Evolutionary conservation across 2,888 invertebrate species (phyloP), one percentile per base, ranked within the genome.

Genomic region (Branchipolynoe longqiensis): DNA sequence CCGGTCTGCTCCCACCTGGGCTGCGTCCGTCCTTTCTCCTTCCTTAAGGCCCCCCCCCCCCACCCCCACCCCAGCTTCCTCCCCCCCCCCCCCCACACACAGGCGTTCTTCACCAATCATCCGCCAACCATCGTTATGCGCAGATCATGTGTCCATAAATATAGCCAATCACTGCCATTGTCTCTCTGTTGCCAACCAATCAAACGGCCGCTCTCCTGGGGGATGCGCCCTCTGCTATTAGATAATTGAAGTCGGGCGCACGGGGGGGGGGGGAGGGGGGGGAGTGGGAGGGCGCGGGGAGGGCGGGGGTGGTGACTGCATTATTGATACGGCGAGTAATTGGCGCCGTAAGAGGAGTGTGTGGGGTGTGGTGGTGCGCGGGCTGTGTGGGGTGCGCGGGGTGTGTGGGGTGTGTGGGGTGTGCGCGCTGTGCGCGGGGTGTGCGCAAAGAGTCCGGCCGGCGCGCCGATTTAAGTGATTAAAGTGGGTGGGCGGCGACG

Each of bases 81-180:
- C 54, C 18, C 18, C n/a, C 38, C 22, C 38, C 38, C 2, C 6
- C 73, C 1, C 38, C 73, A 41, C 40, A 73, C 8, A 22, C 40
- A 73, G 18, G 31, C 18, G 64, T 64, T 54, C 14, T 14, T 54
- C 18, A 14, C 54, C 12, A 54, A 18, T 14, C 18, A 54, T 14
- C 18, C 14, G 54, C 54, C 12, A 36, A 14, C 40, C 25, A 40
- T 73, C 73, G 38, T 73, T 33, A 73, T 73, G 18, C 73, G 18
- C 41, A 25, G 38, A 73, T 73, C 73, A 18, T n/a, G n/a, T 28
- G 14, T 2, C 41, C 73, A 73, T 38, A 73, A 73, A 73, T 73
- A 73, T 73, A 73, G 73, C 73, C 73, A 73, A 73, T 73, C 73
- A 73, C 73, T 73, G 73, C 73, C 73, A 73, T 73, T 73, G 73